Conservation (phyloP, 2,797 vertebrate genomes). For the Oryzias sinensis region DNA sequence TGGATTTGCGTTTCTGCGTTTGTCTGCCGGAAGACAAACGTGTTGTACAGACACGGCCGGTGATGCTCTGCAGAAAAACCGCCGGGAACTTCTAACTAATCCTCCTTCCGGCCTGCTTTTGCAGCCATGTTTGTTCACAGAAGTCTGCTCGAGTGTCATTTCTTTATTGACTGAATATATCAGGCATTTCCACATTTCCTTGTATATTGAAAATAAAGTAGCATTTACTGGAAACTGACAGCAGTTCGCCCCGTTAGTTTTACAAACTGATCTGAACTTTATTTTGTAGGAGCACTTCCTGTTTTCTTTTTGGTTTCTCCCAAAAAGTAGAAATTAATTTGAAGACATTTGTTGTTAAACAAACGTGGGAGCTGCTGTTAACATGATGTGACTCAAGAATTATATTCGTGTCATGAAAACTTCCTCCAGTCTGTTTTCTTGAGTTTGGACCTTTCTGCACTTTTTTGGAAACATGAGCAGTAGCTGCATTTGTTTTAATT, state of each 20-base stretch:
- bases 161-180: too few relatives aligned
- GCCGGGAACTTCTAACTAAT: conserved; percentile 14
- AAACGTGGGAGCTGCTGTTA: conserved; percentile 9
- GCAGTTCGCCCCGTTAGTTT: too few relatives aligned
- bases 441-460: neutral
- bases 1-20: conserved; percentile 5
- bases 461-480: neutral
- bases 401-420: conserved; percentile 46
- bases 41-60: conserved; percentile 23
- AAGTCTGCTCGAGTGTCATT: too few relatives aligned
- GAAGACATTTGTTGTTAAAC: neutral
- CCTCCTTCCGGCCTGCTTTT: conserved; percentile 16
- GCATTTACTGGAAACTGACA: too few relatives aligned
- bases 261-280: too few relatives aligned
- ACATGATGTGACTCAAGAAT: conserved; percentile 37
- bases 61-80: conserved; percentile 29
- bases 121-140: too few relatives aligned
- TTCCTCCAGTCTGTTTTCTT: conserved; percentile 13
- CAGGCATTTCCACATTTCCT: too few relatives aligned
- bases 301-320: conserved; percentile 1
- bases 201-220: too few relatives aligned
- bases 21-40: conserved; percentile 21
- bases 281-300: too few relatives aligned
- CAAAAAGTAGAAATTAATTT: too few relatives aligned
- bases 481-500: too few relatives aligned